Base-by-base conservation (phyloP, 2,113 vertebrate genomes). In the Psammodynastes pulverulentus region DNA sequence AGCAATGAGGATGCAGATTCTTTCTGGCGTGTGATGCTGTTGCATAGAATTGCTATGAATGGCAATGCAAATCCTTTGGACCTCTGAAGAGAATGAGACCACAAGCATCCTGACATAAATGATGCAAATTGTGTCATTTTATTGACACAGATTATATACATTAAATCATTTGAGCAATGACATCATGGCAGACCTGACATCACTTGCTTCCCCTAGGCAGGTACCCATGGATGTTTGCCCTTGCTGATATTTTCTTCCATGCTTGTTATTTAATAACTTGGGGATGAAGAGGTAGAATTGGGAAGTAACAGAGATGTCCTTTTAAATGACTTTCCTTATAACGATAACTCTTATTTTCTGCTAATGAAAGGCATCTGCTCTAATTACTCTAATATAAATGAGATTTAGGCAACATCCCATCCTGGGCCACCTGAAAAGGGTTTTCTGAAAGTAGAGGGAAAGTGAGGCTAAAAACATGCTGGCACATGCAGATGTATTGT, bases 301-400 rank as follows among this genome's bases (percentile, higher is more conserved):
- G 0, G 10, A 94, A 88, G 1, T 6, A 89, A 94, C 93, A 49
- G 4, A 17, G 29, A 93, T 94, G 0, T 29, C 13, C 19, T 34
- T 43, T 24, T 21, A 86, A 9, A 23, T 9, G 48, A 49, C 2
- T 21, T 93, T 87, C 34, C 34, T 26, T 2, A 2, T 79, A 84
- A 62, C 88, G 9, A 2, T 67, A 52, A 89, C 90, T 95, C 95
- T 93, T 88, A 9, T 95, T 92, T 95, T 26, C 19, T 2, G 48
- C 79, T 86, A 91, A 52, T 93, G 46, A 91, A 92, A 94, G 88
- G 84, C 94, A 67, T 58, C 29, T 85, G 2, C 84, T 96, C 91
- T 53, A 17, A 79, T 15, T 90, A 3, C 51, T 93, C 84, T 86
- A 19, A 29, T 89, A 43, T 62, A 53, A 94, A 26, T 26, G 51